Evolutionary conservation across 2,888 invertebrate species (phyloP).

Genomic region (Drosophila mettleri): DNA sequence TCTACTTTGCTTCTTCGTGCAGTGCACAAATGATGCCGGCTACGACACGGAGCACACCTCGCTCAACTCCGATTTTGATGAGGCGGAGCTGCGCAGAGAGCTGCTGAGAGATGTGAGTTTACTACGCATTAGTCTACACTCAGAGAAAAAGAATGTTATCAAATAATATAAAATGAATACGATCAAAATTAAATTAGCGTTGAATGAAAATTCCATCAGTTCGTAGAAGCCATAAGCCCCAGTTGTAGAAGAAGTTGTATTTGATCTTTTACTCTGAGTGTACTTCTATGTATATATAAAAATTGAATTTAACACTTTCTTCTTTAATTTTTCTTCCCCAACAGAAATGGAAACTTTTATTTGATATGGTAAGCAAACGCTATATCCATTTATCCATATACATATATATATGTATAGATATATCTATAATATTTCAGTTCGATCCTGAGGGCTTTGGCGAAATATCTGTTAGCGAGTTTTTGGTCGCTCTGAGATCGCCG

Average conservation of each 20-base stretch:
- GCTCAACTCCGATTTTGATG: constrained; percentile 92
- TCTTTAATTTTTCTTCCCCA: not conserved
- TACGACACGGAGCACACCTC: constrained; percentile 93
- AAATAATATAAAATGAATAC: not conserved
- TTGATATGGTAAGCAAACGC: constrained; percentile 90
- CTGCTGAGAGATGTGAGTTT: constrained; percentile 92
- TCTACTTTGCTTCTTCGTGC: not conserved
- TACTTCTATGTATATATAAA: not conserved
- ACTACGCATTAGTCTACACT: not conserved
- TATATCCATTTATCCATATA: rapidly evolving
- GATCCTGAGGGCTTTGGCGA: constrained; percentile 97
- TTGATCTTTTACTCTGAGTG: no score
- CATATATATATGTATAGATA: not conserved
- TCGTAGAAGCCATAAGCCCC: no score
- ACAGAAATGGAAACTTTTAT: constrained; percentile 95
- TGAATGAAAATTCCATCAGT: no score
- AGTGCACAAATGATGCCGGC: constrained; percentile 86
- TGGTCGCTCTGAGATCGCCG: constrained; percentile 90
- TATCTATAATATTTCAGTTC: constrained; percentile 86
- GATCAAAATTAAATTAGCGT: not conserved
- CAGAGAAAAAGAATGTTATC: not conserved
- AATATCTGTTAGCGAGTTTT: constrained; percentile 94
- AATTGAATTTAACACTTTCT: not conserved
- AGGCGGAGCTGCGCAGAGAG: constrained; percentile 90
- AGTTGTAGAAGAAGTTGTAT: no score